Conservation (phyloP, 2,797 vertebrate genomes). For the Xerus rutilus region DNA sequence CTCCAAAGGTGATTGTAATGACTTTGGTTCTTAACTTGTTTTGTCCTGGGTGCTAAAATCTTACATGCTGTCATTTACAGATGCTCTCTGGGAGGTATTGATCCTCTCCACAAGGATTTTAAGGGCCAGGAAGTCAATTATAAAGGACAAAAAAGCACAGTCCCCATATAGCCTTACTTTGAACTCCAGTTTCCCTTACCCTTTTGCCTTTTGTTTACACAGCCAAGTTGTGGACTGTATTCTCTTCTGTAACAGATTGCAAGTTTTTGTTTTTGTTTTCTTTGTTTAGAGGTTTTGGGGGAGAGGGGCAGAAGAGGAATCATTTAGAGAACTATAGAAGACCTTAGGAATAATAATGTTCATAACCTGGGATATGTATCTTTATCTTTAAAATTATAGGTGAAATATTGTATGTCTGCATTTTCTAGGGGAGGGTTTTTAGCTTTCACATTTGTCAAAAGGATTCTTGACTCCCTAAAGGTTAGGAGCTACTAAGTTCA, state of each 20-base stretch:
- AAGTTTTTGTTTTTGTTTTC: not conserved
- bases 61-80: not conserved
- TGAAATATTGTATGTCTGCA: not conserved
- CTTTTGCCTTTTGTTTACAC: not conserved
- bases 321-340: slow-evolving; percentile 36
- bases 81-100: not conserved
- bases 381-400: slow-evolving; percentile 13
- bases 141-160: slow-evolving; percentile 8
- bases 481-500: slow-evolving; percentile 9
- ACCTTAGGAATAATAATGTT: not conserved
- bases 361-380: not conserved
- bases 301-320: not conserved
- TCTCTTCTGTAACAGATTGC: not conserved
- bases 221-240: not conserved
- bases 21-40: not conserved
- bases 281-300: not conserved
- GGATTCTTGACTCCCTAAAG: not conserved
- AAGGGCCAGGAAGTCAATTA: not conserved
- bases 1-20: not conserved
- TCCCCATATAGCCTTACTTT: not conserved
- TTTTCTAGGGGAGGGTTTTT: not conserved
- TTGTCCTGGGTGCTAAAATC: not conserved
- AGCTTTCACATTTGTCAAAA: slow-evolving; percentile 45
- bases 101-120: slow-evolving; percentile 15
- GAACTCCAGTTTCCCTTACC: not conserved